Evolutionary conservation across 2,797 vertebrate genomes (phyloP).

Genomic region (Smutsia gigantea): DNA sequence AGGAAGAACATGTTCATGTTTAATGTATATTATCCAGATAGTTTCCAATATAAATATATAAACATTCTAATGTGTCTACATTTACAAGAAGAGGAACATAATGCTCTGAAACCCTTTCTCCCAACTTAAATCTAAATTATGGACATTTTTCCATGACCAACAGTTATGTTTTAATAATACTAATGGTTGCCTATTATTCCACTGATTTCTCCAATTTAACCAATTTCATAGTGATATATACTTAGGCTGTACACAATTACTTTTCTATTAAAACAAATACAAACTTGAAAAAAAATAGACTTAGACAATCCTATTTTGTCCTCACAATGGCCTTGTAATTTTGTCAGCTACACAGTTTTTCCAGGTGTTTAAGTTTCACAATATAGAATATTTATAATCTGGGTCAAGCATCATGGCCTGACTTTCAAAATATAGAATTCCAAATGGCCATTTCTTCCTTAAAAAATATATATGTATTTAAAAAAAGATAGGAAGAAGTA

Average conservation of each 20-base stretch:
- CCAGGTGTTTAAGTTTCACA: constrained; percentile 44
- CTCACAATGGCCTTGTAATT: not conserved
- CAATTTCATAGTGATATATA: not conserved
- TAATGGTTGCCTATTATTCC: not conserved
- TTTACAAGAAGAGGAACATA: not conserved
- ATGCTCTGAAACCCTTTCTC: not conserved
- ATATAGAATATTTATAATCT: constrained; percentile 60
- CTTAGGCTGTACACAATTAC: not conserved
- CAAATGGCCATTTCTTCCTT: constrained; percentile 41
- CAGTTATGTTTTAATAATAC: not conserved
- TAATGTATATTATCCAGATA: not conserved
- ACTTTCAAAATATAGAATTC: constrained; percentile 40
- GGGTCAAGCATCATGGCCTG: constrained; percentile 27
- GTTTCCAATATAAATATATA: not conserved
- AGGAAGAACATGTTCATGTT: not conserved
- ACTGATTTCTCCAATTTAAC: constrained; percentile 5
- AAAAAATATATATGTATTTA: not conserved
- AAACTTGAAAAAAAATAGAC: not conserved
- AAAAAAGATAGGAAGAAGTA: constrained; percentile 9
- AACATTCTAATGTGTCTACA: not conserved
- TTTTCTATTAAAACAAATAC: constrained; percentile 21
- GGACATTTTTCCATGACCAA: not conserved
- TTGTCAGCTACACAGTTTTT: not conserved
- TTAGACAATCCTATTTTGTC: not conserved
- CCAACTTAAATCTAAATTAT: not conserved